A percentile compares a stretch with the other conserved stretches of the same genome.
These are phyloP conservation scores for Potamilus streckersoni DNA, from an alignment of 1,140 invertebrate genomes.

Conservation along the genomic window DNA sequence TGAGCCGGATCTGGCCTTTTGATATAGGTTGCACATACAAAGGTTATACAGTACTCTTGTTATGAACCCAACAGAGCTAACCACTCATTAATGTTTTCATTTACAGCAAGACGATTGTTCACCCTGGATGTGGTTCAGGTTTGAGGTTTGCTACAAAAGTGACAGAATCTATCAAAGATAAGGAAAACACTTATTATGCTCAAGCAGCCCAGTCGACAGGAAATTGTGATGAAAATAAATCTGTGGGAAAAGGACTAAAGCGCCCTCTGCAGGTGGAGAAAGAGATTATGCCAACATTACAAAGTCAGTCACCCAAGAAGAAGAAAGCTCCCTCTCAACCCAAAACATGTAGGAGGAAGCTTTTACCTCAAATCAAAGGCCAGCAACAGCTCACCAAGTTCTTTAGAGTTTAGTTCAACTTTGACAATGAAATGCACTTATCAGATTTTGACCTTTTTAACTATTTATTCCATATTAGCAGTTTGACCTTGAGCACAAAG, in stretches of 20 bases:
- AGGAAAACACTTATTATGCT: constrained; percentile 19
- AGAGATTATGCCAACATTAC: background rate
- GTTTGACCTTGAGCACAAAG: no score
- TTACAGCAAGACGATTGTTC: constrained; percentile 47
- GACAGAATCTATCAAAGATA: constrained; percentile 30
- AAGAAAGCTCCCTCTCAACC: constrained; percentile 37
- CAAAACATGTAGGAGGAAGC: constrained; percentile 41
- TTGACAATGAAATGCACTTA: background rate
- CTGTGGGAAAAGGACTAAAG: background rate
- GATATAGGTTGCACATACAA: no score
- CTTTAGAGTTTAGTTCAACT: constrained; percentile 32
- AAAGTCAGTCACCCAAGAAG: constrained; percentile 24
- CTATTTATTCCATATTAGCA: no score
- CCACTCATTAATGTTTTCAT: background rate
- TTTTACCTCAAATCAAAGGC: constrained; percentile 48
- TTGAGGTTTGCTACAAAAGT: constrained; percentile 24
- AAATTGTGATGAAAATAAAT: background rate
- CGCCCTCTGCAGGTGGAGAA: background rate
- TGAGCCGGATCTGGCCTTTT: no score
- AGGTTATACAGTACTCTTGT: no score
- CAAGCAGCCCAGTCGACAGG: background rate
- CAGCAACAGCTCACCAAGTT: constrained; percentile 43
- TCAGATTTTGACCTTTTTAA: no score
- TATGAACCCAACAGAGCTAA: no score
- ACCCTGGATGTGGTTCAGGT: constrained; percentile 24